These are phyloP conservation scores for Cephalopterus ornatus DNA, from an alignment of 2,113 vertebrate genomes.

Conservation along the genomic window DNA sequence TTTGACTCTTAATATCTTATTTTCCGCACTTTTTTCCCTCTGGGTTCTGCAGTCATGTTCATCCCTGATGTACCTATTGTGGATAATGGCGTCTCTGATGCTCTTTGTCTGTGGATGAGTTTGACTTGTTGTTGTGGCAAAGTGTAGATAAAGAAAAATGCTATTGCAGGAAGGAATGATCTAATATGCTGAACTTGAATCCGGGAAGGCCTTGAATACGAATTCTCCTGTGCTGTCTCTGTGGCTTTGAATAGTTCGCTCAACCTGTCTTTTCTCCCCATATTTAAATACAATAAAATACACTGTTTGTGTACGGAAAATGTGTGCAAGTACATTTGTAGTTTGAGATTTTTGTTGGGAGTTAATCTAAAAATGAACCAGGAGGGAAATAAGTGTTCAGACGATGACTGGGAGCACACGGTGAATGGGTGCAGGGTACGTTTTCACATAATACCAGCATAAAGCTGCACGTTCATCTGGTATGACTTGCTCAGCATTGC, in stretches of 20 bases:
- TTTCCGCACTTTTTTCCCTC: conserved; percentile 16
- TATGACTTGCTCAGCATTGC: not conserved
- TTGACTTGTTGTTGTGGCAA: conserved; percentile 39
- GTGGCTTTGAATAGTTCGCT: not conserved
- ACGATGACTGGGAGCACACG: fast-evolving
- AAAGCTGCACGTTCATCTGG: not conserved
- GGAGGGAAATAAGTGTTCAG: not conserved
- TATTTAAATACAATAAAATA: not conserved
- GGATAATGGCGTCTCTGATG: conserved; percentile 22
- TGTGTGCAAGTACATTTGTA: not conserved
- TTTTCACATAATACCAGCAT: not conserved
- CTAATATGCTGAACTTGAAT: not conserved
- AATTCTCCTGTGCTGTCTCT: not conserved
- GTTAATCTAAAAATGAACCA: not conserved
- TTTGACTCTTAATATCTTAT: conserved; percentile 47
- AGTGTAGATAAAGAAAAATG: conserved; percentile 3
- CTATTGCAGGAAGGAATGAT: not conserved
- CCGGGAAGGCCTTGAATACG: not conserved
- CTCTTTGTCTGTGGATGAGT: not conserved
- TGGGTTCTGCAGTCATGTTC: not conserved
- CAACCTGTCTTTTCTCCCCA: not conserved
- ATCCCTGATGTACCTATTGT: not conserved
- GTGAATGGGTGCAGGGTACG: not conserved
- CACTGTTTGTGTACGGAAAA: not conserved
- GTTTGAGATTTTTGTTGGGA: not conserved